Base-by-base conservation (phyloP, 2,113 vertebrate genomes). In the Natator depressus region DNA sequence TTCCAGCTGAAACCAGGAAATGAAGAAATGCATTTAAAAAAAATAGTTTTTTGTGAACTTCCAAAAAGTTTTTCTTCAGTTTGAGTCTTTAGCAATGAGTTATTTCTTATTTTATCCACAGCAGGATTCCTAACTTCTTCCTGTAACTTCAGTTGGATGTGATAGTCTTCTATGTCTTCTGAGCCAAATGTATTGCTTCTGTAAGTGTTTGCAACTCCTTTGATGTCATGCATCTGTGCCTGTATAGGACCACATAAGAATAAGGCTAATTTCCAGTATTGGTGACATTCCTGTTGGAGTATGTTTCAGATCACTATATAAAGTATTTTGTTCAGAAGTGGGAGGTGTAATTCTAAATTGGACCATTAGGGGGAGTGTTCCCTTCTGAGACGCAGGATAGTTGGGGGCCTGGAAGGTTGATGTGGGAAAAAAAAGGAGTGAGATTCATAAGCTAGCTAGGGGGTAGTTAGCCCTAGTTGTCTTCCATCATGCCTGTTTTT, bases 1-100 rank as follows among this genome's bases (percentile, higher is more conserved):
- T 90, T 94, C 8, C 38, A 83, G 22, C 90, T 72, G 35, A 95
- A 95, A 88, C 88, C 29, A 83, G 49, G 54, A 89, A 80, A 17
- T 91, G 24, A 93, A 91, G 88, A 59, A 20, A 1, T 38, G n/a
- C 22, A 13, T 76, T 46, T 5, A 6, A 51, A 9, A 42, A 72
- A 38, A 42, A 87, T 49, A 72, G 0, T 0, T 80, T 91, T 92
- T 85, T 94, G 82, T 87, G 57, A 90, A 42, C 47, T 90, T 65
- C 29, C 82, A 72, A 87, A 85, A 89, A 29, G 17, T 75, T 82
- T 82, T 57, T 84, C 47, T 88, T 87, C 14, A 53, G 46, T 69
- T 93, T 49, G 88, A 91, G 75, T 53, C 79, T 75, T 88, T 10
- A 46, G 72, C 25, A n/a, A 80, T 78, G 84, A 78, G 22, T 82